These are phyloP conservation scores for Brachionus rubens DNA, from an alignment of 1,140 invertebrate genomes.

Conservation along the genomic window DNA sequence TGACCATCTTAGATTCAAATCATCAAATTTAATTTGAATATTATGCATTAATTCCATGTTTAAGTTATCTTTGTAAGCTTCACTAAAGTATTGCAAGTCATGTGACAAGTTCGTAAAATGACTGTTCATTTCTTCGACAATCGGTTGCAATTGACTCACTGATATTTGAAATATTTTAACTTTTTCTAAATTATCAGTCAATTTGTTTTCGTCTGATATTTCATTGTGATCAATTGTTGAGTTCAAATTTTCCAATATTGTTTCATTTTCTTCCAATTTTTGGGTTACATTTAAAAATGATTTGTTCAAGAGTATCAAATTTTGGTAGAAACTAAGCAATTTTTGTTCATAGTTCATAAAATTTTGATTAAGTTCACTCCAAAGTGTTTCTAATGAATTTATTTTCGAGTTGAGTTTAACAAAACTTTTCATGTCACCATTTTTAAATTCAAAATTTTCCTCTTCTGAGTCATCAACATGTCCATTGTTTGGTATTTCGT, in stretches of 20 bases:
- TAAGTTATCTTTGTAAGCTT: constrained; percentile 16
- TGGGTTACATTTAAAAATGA: constrained; percentile 9
- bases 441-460: background rate
- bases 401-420: background rate
- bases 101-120: constrained; percentile 4
- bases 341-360: constrained; percentile 21
- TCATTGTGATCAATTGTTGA: background rate
- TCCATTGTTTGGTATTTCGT: background rate
- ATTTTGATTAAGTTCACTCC: constrained; percentile 6
- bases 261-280: constrained; percentile 37
- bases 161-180: constrained; percentile 36
- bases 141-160: background rate
- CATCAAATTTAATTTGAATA: constrained; percentile 20
- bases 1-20: constrained; percentile 37
- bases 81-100: constrained; percentile 2
- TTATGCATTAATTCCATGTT: background rate
- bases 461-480: background rate
- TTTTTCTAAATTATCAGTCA: constrained; percentile 40
- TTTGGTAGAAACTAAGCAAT: constrained; percentile 2
- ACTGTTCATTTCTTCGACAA: constrained; percentile 19
- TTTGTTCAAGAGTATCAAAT: background rate
- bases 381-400: background rate
- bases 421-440: background rate
- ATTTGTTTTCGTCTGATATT: constrained; percentile 32
- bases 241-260: constrained; percentile 17